Evolutionary conservation across 2,888 invertebrate genomes (phyloP).

Genomic region (Parapristionchus giblindavisi): DNA sequence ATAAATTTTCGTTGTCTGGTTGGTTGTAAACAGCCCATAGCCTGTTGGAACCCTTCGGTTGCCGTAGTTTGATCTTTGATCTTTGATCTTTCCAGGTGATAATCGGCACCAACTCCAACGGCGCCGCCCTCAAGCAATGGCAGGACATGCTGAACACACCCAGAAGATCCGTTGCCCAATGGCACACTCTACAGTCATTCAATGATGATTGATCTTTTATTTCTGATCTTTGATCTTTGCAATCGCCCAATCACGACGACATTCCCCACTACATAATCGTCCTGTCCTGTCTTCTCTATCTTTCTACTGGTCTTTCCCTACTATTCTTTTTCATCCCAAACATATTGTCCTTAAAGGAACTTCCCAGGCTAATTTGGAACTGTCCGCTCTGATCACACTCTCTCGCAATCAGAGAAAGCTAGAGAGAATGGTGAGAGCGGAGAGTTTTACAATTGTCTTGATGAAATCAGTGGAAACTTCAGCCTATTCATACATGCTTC

Average conservation of each 20-base stretch:
- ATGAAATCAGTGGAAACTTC: too few species aligned
- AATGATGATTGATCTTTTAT: slow-evolving; percentile 75
- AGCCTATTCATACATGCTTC: too few species aligned
- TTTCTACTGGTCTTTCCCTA: neutral
- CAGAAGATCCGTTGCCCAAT: slow-evolving; percentile 96
- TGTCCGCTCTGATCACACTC: too few species aligned
- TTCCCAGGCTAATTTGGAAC: too few species aligned
- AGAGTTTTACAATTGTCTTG: too few species aligned
- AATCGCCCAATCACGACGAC: neutral
- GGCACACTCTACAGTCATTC: slow-evolving; percentile 98
- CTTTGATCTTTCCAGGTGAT: slow-evolving; percentile 78
- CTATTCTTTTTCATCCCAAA: too few species aligned
- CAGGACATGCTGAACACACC: slow-evolving; percentile 99
- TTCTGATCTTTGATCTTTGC: neutral
- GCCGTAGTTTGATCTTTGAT: too few species aligned
- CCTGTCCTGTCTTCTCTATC: neutral
- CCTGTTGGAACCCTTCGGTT: too few species aligned
- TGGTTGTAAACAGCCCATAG: too few species aligned
- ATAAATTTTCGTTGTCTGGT: neutral
- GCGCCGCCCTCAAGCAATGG: slow-evolving; percentile 80
- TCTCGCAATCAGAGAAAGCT: too few species aligned
- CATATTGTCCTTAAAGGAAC: too few species aligned
- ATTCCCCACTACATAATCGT: neutral
- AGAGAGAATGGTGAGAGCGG: too few species aligned
- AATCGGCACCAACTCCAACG: slow-evolving; percentile 94